A percentile compares a stretch with the other conserved stretches of the same genome.
phyloP scores from a whole-genome alignment of 2,888 invertebrate genomes.

The Amiota mariae region DNA sequence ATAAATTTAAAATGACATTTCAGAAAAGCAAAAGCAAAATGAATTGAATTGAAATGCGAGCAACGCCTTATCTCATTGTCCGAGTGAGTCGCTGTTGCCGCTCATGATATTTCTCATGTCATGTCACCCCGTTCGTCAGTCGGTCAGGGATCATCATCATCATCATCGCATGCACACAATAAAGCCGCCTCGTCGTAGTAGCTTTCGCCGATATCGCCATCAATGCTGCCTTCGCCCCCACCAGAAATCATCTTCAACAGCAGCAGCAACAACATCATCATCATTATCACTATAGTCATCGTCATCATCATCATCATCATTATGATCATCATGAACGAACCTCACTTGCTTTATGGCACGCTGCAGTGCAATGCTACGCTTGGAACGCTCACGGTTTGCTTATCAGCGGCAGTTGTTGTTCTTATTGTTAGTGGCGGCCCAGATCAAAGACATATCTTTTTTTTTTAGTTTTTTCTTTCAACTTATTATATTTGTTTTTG shows the following conservation, averaged over 20 bases:
- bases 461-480: conserved; percentile 1
- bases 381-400: background rate
- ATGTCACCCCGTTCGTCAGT: background rate
- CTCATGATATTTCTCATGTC: background rate
- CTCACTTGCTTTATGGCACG: too few species aligned
- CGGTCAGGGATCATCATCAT: conserved; percentile 6
- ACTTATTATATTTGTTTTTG: background rate
- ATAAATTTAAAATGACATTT: background rate
- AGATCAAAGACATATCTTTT: background rate
- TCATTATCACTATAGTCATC: too few species aligned
- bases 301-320: too few species aligned
- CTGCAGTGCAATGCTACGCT: background rate
- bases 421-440: background rate
- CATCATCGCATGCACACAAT: background rate
- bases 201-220: background rate
- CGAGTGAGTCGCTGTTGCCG: background rate
- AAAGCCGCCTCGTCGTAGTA: background rate
- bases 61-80: background rate
- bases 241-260: background rate
- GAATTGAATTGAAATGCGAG: background rate
- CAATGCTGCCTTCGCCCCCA: background rate
- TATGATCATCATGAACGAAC: too few species aligned
- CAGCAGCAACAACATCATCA: too few species aligned
- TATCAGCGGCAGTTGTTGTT: conserved; percentile 1
- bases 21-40: background rate